phyloP scores from a whole-genome alignment of 2,888 invertebrate species.

The Pseudanteris insignis region DNA sequence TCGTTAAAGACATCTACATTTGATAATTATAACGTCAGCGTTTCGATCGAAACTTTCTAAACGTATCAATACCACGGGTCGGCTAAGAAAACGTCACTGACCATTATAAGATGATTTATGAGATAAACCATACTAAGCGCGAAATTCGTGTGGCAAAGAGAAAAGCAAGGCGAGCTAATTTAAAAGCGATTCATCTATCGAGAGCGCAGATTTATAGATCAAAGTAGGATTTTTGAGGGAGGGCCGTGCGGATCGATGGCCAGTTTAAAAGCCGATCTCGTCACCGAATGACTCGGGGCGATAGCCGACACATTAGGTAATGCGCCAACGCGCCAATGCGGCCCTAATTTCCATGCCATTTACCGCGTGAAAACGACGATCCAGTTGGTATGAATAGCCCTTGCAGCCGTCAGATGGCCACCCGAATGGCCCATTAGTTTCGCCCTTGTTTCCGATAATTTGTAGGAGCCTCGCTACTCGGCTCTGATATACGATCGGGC shows the following conservation, averaged over 20 bases:
- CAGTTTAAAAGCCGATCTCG: conserved; percentile 22
- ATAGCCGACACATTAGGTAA: conserved; percentile 38
- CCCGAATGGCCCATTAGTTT: conserved; percentile 55
- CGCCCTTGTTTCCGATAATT: conserved; percentile 64
- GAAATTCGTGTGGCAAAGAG: neutral
- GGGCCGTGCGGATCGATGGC: conserved; percentile 3
- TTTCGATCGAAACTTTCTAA: no score
- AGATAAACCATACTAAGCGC: no score
- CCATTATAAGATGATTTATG: neutral
- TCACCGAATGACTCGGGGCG: conserved; percentile 32
- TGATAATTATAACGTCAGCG: no score
- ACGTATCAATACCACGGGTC: no score
- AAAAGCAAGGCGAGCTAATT: conserved; percentile 3
- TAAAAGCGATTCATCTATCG: conserved; percentile 25
- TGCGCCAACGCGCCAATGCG: conserved; percentile 26
- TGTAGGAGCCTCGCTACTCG: conserved; percentile 56
- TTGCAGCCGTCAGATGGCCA: conserved; percentile 59
- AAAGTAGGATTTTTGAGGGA: conserved; percentile 1
- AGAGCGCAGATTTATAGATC: conserved; percentile 14
- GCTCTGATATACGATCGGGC: conserved; percentile 61
- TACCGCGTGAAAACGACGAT: conserved; percentile 54
- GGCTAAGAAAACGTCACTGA: neutral
- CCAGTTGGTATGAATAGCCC: conserved; percentile 56
- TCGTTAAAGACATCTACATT: no score
- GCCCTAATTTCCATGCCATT: conserved; percentile 52